These are phyloP conservation scores for Sitobion miscanthi DNA, from an alignment of 1,140 invertebrate genomes.

Conservation along the genomic window DNA sequence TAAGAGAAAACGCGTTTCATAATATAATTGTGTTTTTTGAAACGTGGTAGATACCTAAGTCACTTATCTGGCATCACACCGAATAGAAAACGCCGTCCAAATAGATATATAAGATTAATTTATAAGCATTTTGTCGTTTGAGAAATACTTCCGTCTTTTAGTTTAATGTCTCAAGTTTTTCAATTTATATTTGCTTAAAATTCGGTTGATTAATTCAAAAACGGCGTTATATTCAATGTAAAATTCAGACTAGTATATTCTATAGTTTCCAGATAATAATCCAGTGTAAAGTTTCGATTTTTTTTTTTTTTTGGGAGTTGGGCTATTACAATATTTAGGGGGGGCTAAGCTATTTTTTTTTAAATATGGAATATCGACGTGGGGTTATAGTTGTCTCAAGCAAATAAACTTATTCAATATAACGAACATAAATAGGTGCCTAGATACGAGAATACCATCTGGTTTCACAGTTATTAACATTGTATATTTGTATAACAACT, in stretches of 20 bases:
- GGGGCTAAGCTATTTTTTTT: no score
- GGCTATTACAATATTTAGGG: no score
- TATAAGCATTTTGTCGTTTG: neutral
- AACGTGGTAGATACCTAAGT: neutral
- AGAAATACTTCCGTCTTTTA: neutral
- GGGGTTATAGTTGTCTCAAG: no score
- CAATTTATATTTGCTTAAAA: neutral
- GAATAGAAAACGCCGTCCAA: neutral
- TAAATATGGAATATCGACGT: no score
- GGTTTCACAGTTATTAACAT: no score
- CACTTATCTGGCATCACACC: neutral
- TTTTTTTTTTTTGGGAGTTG: no score
- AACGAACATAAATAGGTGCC: no score
- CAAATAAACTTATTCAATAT: no score
- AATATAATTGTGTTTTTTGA: neutral
- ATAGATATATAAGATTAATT: neutral
- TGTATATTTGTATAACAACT: no score
- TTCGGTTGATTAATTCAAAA: neutral
- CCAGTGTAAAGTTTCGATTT: no score
- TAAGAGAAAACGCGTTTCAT: neutral
- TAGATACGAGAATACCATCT: no score
- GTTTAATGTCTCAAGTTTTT: neutral
- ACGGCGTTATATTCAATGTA: neutral
- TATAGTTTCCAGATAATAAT: neutral
- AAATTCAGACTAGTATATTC: neutral